These are phyloP conservation scores for Metaphire vulgaris DNA, from an alignment of 1,140 invertebrate species.

Conservation along the genomic window DNA sequence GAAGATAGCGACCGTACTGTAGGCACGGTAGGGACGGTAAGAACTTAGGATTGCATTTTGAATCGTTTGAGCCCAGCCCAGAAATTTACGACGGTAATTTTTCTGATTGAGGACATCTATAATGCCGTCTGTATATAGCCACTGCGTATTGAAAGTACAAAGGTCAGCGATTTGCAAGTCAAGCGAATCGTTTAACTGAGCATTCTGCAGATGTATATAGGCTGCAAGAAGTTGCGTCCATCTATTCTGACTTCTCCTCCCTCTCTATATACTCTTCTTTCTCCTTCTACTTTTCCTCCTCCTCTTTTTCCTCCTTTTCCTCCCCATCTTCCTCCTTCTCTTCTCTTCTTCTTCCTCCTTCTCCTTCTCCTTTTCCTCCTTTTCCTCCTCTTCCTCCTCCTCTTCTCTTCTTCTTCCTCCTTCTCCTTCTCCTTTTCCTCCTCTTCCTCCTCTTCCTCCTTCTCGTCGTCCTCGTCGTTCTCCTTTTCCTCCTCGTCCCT, in stretches of 20 bases:
- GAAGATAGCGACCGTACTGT: no score
- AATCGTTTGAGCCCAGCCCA: no score
- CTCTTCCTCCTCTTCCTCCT: conserved; percentile 20
- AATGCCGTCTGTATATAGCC: no score
- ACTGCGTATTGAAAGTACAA: no score
- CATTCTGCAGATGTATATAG: no score
- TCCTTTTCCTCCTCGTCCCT: conserved; percentile 8
- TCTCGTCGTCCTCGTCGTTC: conserved; percentile 2
- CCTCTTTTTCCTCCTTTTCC: conserved; percentile 13
- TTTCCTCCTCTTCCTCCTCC: conserved; percentile 17
- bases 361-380: conserved; percentile 23
- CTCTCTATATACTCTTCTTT: conserved; percentile 2
- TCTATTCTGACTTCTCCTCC: not conserved
- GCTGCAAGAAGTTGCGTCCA: not conserved
- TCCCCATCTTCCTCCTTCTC: conserved; percentile 10
- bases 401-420: conserved; percentile 18
- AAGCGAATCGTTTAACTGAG: no score
- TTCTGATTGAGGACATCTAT: no score
- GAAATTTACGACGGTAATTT: no score
- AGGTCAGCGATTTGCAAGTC: no score
- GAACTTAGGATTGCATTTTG: no score
- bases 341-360: conserved; percentile 18
- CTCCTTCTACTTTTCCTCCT: conserved; percentile 12
- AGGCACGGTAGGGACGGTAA: no score
- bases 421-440: conserved; percentile 17